Percentiles rank a stretch among this genome's conserved stretches.
phyloP scores from a whole-genome alignment of 2,888 invertebrate species.

The Standfussiana lucernea region DNA sequence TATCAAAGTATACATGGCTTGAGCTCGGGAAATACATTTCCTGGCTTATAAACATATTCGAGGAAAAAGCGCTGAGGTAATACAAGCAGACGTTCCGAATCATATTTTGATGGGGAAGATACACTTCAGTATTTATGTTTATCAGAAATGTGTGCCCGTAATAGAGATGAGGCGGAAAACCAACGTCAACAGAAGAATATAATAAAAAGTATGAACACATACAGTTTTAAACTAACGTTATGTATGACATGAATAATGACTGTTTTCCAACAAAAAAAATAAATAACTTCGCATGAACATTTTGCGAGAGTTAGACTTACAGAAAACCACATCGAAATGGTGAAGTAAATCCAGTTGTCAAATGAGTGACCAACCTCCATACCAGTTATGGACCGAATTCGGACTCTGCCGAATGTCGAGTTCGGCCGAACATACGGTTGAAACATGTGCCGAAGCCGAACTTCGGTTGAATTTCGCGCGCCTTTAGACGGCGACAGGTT shows the following conservation, averaged over 20 bases:
- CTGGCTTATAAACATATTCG: constrained; percentile 78
- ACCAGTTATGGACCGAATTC: too few species aligned
- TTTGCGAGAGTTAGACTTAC: background rate
- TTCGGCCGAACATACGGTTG: too few species aligned
- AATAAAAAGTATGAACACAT: background rate
- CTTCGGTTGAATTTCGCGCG: too few species aligned
- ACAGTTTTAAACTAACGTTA: background rate
- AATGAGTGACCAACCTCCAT: too few species aligned
- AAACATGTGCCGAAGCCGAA: too few species aligned
- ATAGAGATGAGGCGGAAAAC: constrained; percentile 37
- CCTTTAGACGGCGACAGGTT: too few species aligned
- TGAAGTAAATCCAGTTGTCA: background rate
- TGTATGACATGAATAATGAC: background rate
- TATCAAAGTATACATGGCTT: constrained; percentile 73
- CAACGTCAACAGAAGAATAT: constrained; percentile 22
- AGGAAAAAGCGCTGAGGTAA: constrained; percentile 77
- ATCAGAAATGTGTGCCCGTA: constrained; percentile 54
- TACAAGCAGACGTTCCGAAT: constrained; percentile 73
- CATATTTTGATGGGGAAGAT: constrained; percentile 74
- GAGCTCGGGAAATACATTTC: constrained; percentile 78
- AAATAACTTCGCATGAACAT: background rate
- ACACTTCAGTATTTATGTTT: constrained; percentile 68
- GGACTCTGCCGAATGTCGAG: too few species aligned
- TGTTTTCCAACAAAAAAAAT: constrained; percentile 1
- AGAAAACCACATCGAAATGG: background rate